Evolutionary conservation across 1,140 invertebrate genomes (phyloP).

Genomic region (Plectus sambesii): DNA sequence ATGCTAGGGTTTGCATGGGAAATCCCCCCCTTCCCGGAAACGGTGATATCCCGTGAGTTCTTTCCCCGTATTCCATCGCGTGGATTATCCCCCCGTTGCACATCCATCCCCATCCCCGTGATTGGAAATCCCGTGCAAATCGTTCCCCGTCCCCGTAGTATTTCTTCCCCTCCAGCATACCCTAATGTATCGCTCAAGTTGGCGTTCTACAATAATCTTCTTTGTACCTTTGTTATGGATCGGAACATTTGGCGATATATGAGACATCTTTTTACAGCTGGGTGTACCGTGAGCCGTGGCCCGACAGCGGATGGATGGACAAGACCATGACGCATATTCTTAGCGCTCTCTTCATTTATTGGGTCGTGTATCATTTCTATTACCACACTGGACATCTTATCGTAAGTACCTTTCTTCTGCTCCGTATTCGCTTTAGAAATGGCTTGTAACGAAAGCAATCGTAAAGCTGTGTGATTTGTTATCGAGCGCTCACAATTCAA

Average conservation of each 20-base stretch:
- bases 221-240: constrained; percentile 15
- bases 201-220: constrained; percentile 11
- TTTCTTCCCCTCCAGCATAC: too few species aligned
- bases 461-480: not conserved
- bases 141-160: too few species aligned
- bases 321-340: constrained; percentile 19
- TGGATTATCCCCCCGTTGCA: too few species aligned
- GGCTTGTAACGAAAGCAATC: not conserved
- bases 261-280: constrained; percentile 10
- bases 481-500: too few species aligned
- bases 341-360: constrained; percentile 24
- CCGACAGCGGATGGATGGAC: constrained; percentile 1
- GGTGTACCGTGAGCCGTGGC: constrained; percentile 5
- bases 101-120: too few species aligned
- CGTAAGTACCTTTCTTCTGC: constrained; percentile 22
- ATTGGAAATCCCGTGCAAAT: too few species aligned
- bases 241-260: constrained; percentile 15
- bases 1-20: too few species aligned
- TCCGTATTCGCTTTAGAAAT: not conserved
- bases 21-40: too few species aligned
- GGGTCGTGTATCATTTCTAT: constrained; percentile 37
- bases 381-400: constrained; percentile 33
- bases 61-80: too few species aligned
- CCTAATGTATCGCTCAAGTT: too few species aligned
- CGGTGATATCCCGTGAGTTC: too few species aligned